Evolutionary conservation across 2,797 vertebrate species (phyloP), one percentile per base, ranked within the genome.

Genomic region (Sphenopsis melanotis): DNA sequence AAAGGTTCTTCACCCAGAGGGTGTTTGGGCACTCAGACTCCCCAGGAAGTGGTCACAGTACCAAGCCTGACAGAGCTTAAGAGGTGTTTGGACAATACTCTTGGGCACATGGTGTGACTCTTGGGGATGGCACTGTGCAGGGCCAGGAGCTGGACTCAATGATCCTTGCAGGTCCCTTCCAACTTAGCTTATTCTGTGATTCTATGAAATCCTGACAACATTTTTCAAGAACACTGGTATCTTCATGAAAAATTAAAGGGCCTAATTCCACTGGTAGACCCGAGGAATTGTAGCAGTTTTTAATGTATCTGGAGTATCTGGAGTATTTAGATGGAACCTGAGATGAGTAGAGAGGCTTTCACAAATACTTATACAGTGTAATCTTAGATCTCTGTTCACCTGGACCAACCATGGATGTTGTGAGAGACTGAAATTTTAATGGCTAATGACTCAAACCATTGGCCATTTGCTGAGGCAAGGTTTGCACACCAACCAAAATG

Each of bases 101-200:
- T 53, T 12, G 7, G 11, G 9, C 21, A 22, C 12, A 5, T 11
- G 49, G 5, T 61, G 11, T 12, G 11, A 26, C 11, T 77, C 26
- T 11, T 15, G 22, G 30, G 10, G 15, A 47, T 27, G 12, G 5
- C 13, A 18, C 1, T 41, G 17, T 47, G 17, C 26, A 32, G 30
- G 21, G 10, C 34, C 30, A 41, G 56, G 21, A 36, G 15, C 3
- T 70, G 49, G 26, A 34, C 10, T 47, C 1, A 0, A 26, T 15
- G 26, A 47, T 61, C 34, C 21, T 61, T 61, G 30, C 0, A 0
- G 7, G 5, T 19, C 21, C 6, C 34, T 61, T 41, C 30, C 41
- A 78, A 22, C 30, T 47, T 56, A 69, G 8, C 3, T 34, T 36
- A 32, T 27, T 61, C 41, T 71, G 41, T 39, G 15, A 52, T 15